Percentiles rank a stretch among this genome's conserved stretches.
These are phyloP conservation scores for Microchirus variegatus DNA, from an alignment of 2,797 vertebrate species.

Conservation along the genomic window DNA sequence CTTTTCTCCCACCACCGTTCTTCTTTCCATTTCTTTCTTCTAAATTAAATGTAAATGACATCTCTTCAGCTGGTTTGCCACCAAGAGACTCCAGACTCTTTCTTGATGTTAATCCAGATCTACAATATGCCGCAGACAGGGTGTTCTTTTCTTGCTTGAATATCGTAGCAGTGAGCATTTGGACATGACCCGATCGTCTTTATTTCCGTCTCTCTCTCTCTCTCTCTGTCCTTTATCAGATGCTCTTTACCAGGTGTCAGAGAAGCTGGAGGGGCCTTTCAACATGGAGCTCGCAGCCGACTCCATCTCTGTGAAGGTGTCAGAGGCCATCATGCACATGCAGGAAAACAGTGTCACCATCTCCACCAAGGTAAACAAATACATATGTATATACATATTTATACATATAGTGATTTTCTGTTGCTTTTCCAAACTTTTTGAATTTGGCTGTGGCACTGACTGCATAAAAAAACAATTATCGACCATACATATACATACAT, in stretches of 20 bases:
- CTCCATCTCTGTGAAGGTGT: slow-evolving; percentile 89
- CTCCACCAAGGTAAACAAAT: slow-evolving; percentile 87
- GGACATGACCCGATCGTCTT: neutral
- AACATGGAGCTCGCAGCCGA: slow-evolving; percentile 89
- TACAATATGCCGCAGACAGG: neutral
- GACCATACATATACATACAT: too few species aligned
- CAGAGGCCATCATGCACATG: slow-evolving; percentile 90
- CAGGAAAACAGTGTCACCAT: slow-evolving; percentile 89
- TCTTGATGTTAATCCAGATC: slow-evolving; percentile 24
- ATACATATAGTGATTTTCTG: too few species aligned
- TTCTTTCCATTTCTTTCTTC: neutral
- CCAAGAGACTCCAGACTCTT: slow-evolving; percentile 9
- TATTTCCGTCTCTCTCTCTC: slow-evolving; percentile 10
- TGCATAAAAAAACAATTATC: too few species aligned
- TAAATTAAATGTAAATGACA: slow-evolving; percentile 26
- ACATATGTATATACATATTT: too few species aligned
- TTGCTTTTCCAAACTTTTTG: too few species aligned
- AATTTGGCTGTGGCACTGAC: too few species aligned
- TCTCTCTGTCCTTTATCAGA: slow-evolving; percentile 72
- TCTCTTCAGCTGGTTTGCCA: slow-evolving; percentile 4
- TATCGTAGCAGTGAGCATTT: slow-evolving; percentile 4
- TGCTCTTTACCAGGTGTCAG: slow-evolving; percentile 85
- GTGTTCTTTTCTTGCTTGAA: neutral
- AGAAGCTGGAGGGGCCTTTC: slow-evolving; percentile 89
- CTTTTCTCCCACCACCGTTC: slow-evolving; percentile 10